Evolutionary conservation across 2,113 vertebrate genomes (phyloP).

Genomic region (Fulica atra): DNA sequence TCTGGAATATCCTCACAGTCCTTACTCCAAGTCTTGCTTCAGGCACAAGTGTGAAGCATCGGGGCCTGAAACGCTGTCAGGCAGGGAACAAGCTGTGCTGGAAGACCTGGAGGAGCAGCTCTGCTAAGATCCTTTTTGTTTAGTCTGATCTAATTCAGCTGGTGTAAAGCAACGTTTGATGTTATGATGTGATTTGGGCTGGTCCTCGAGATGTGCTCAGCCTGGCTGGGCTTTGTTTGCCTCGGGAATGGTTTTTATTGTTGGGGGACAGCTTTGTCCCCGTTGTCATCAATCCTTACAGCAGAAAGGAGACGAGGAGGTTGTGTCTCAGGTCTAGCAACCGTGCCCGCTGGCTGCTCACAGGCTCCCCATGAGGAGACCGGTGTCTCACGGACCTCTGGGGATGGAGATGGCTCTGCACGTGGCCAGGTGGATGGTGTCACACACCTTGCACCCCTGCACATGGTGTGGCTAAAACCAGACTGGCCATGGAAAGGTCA

Average conservation of each 20-base stretch:
- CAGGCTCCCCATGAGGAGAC: rapidly evolving
- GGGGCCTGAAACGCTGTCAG: not conserved
- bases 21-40: not conserved
- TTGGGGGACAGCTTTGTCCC: not conserved
- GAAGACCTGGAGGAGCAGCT: not conserved
- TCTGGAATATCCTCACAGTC: rapidly evolving
- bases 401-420: not conserved
- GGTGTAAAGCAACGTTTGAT: not conserved
- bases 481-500: not conserved
- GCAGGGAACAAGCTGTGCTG: not conserved
- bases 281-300: not conserved
- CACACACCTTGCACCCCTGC: not conserved
- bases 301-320: not conserved
- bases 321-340: not conserved
- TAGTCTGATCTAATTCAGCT: constrained; percentile 8
- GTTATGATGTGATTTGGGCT: not conserved
- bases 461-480: not conserved
- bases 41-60: rapidly evolving
- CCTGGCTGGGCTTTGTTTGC: not conserved
- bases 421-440: not conserved
- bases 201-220: not conserved
- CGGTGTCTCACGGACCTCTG: not conserved
- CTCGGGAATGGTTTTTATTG: constrained; percentile 21
- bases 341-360: not conserved
- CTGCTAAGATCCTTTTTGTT: not conserved